Evolutionary conservation across 2,888 invertebrate species (phyloP), one percentile per base, ranked within the genome.

Genomic region (Lepidocyrtinus sp.): DNA sequence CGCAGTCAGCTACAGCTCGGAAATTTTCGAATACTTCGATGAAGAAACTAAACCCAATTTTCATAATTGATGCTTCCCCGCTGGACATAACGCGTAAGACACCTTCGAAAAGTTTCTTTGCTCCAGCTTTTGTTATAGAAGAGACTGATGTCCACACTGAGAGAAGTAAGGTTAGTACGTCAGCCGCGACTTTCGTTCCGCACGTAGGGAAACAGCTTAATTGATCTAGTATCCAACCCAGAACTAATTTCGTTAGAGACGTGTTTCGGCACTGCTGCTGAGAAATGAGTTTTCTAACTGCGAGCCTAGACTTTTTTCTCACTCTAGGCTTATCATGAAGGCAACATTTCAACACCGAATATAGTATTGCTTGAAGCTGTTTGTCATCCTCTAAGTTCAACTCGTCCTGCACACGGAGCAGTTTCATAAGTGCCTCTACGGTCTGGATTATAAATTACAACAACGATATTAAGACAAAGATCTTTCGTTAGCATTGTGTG

Each of bases 141-240:
- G 78, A 62, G 12, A 85, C 72, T n/a, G 71, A 68, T 17, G 75
- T 78, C 85, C 85, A 86, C 21, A 75, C 75, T 25, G 78, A 76
- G 17, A 82, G 76, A 21, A 86, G 73, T 2, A 86, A 73, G 12
- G 82, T 71, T n/a, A 86, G 46, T 0, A 80, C 74, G 76, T 86
- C 84, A 0, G 74, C 77, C 9, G 82, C 85, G 15, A 74, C 68
- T 80, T 86, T 86, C 0, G 84, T 21, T 2, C 83, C 85, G 67
- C 83, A 83, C 15, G 85, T 84, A 12, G 85, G 86, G 59, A 81
- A 86, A 2, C 81, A 68, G 7, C 74, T 65, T 1, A 86, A 64
- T 68, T 86, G 85, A 74, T 86, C 86, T 3, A 85, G 65, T 36
- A 85, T 77, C 85, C 85, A 86, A 0, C 85, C 85, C 12, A 86